These are phyloP conservation scores for Junonia oenone DNA, from an alignment of 2,888 invertebrate genomes.

Conservation along the genomic window DNA sequence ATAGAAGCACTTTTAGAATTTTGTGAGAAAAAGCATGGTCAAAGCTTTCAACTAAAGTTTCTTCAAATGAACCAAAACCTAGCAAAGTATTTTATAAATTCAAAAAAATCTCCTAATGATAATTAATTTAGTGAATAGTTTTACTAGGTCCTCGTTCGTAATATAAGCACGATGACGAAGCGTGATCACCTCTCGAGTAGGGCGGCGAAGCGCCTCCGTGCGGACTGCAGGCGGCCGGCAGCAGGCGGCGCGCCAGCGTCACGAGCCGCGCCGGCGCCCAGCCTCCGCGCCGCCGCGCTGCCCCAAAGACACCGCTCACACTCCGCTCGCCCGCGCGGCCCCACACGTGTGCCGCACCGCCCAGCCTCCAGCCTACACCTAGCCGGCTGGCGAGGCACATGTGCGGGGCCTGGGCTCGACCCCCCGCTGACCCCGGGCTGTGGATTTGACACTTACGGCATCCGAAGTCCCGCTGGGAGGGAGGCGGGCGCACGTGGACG, in stretches of 20 bases:
- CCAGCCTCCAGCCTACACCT: constrained; percentile 31
- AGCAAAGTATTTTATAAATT: neutral
- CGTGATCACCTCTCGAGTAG: constrained; percentile 81
- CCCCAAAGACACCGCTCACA: constrained; percentile 70
- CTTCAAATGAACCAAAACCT: constrained; percentile 11
- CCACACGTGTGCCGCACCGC: constrained; percentile 54
- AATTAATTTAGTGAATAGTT: neutral
- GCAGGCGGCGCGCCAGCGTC: constrained; percentile 78
- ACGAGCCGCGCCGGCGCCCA: constrained; percentile 72
- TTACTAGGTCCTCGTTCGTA: constrained; percentile 5
- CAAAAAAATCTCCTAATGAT: neutral
- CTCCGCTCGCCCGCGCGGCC: constrained; percentile 43
- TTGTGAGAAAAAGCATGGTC: constrained; percentile 17
- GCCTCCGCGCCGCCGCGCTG: constrained; percentile 57
- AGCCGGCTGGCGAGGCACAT: constrained; percentile 52
- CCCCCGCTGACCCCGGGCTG: constrained; percentile 44
- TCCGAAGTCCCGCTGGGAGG: constrained; percentile 90
- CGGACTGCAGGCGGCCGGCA: constrained; percentile 85
- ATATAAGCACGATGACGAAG: constrained; percentile 5
- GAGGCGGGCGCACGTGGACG: constrained; percentile 93
- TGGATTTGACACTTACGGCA: constrained; percentile 82
- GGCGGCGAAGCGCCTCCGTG: constrained; percentile 84
- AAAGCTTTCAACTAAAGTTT: constrained; percentile 15
- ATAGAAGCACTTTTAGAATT: neutral
- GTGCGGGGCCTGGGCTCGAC: constrained; percentile 49